Evolutionary conservation across 2,113 vertebrate genomes (phyloP), one percentile per base, ranked within the genome.

Genomic region (Campylorhamphus procurvoides): DNA sequence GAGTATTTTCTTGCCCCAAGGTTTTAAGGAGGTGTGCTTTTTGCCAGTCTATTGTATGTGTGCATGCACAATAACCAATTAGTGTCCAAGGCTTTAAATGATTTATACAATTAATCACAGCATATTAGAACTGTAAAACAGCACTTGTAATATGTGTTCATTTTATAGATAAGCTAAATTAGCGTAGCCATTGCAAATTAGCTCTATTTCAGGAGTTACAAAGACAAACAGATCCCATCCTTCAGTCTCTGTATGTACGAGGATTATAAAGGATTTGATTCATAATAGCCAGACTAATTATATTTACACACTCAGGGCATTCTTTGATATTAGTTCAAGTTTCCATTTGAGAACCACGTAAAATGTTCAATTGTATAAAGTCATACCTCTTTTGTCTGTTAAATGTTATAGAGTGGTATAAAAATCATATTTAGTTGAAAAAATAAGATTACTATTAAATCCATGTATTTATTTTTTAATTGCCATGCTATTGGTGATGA

Each of bases 151-250:
- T 74, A 39, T 56, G 77, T 74, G 85, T 58, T 96, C 62, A 44
- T 95, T 97, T 96, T 93, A 93, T 39, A 96, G 92, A 96, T 96
- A 97, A 97, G 95, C 97, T 91, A 94, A 96, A 97, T 97, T 94
- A 97, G 83, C 5, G 7, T 78, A 78, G 84, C 74, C 68, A 53
- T 35, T 84, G 73, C 75, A 97, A 97, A 97, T 92, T 59, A 94
- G 69, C 89, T 94, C 52, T 31, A 37, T 95, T 97, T 93, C 74
- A 68, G 74, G 78, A 95, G 72, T 68, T 81, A 74, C 72, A 40
- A 87, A 96, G 89, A 87, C 95, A 93, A 96, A 92, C 50, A 96
- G 86, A 95, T 78, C 60, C 55, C 56, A 80, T 93, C 87, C 80
- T 89, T 90, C 84, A 87, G 68, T 89, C 40, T n/a, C 63, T 62